These are phyloP conservation scores for Dipodomys merriami DNA, from an alignment of 2,113 vertebrate genomes.

Conservation along the genomic window DNA sequence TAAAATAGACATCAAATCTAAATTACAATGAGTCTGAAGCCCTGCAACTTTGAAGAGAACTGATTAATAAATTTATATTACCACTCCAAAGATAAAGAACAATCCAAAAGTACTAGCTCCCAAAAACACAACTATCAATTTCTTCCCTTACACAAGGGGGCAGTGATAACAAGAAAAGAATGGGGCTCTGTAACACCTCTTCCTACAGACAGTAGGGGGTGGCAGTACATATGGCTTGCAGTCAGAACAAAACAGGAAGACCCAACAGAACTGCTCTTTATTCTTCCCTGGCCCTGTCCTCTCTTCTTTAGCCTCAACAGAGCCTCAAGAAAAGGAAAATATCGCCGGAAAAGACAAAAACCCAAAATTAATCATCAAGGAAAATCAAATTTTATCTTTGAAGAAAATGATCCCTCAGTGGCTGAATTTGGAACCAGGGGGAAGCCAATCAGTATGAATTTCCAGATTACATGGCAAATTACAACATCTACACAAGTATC, in stretches of 20 bases:
- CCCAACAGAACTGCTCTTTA: slow-evolving; percentile 79
- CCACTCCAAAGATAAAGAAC: slow-evolving; percentile 46
- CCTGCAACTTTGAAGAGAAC: slow-evolving; percentile 16
- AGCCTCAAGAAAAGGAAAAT: slow-evolving; percentile 42
- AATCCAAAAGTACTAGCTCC: slow-evolving; percentile 1
- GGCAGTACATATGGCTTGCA: slow-evolving; percentile 78
- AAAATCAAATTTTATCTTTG: slow-evolving; percentile 59
- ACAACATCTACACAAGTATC: slow-evolving; percentile 53
- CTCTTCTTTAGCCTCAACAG: slow-evolving; percentile 44
- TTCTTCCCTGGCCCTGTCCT: slow-evolving; percentile 73
- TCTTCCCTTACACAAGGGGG: slow-evolving; percentile 83
- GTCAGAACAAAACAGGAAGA: slow-evolving; percentile 82
- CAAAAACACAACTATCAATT: slow-evolving; percentile 71
- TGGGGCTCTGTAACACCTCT: slow-evolving; percentile 72
- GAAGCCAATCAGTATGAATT: slow-evolving; percentile 64
- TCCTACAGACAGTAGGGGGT: slow-evolving; percentile 81
- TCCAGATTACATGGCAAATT: slow-evolving; percentile 68
- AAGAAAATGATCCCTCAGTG: slow-evolving; percentile 47
- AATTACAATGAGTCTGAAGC: slow-evolving; percentile 9
- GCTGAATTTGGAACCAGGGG: slow-evolving; percentile 44
- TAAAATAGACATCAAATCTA: slow-evolving; percentile 39
- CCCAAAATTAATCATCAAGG: slow-evolving; percentile 43
- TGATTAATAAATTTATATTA: slow-evolving; percentile 57
- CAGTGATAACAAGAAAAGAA: slow-evolving; percentile 82
- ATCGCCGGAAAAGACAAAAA: slow-evolving; percentile 56